Conservation (phyloP, 2,113 vertebrate species). For the Fregata magnificens region DNA sequence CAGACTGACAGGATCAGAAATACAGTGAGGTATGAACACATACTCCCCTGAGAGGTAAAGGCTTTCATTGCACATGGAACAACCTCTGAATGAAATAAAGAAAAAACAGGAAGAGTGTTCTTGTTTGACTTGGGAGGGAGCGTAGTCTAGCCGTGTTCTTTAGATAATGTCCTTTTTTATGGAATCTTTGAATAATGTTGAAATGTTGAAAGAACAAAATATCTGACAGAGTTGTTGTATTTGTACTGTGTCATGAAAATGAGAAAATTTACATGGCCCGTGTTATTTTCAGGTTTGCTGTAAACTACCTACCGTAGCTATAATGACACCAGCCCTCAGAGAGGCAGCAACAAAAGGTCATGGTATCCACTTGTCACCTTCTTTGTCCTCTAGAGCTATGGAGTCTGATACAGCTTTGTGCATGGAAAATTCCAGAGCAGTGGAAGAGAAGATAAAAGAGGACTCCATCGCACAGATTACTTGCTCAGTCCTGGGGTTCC, state of each 20-base stretch:
- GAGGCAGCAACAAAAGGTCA: conserved; percentile 82
- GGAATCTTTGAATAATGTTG: background rate
- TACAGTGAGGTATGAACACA: background rate
- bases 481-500: conserved; percentile 78
- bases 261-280: conserved; percentile 64
- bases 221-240: background rate
- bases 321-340: conserved; percentile 89
- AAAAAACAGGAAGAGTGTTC: background rate
- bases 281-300: conserved; percentile 77
- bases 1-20: conserved; percentile 23
- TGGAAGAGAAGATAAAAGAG: conserved; percentile 77
- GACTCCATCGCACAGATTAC: conserved; percentile 75
- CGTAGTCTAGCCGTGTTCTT: background rate
- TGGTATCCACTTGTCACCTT: conserved; percentile 83
- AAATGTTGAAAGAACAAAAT: background rate
- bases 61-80: background rate
- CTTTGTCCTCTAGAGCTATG: conserved; percentile 76
- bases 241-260: conserved; percentile 33
- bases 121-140: background rate
- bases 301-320: conserved; percentile 71
- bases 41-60: background rate
- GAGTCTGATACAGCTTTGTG: conserved; percentile 76
- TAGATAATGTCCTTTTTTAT: background rate
- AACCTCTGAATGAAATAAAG: background rate
- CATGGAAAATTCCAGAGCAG: conserved; percentile 73